These are phyloP conservation scores for Pipistrellus nathusii DNA, from an alignment of 2,797 vertebrate species.

Conservation along the genomic window DNA sequence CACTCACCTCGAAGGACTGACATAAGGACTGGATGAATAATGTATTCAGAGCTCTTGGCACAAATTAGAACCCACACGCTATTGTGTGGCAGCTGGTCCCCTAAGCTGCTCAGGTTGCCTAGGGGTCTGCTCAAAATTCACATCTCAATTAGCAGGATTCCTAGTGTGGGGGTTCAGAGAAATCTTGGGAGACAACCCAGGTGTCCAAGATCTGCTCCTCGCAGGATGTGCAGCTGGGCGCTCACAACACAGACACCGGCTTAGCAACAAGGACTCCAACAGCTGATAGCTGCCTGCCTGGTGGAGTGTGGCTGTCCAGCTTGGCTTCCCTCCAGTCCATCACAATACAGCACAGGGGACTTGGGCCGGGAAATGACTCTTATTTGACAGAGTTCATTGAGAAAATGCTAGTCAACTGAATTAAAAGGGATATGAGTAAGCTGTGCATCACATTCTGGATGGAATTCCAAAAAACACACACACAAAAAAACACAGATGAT, in stretches of 20 bases:
- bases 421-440: conserved; percentile 51
- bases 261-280: not conserved
- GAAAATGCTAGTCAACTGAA: not conserved
- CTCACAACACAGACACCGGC: accelerated
- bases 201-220: not conserved
- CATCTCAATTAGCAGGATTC: not conserved
- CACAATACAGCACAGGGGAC: not conserved
- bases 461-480: conserved; percentile 55
- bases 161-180: not conserved
- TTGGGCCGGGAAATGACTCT: conserved; percentile 14
- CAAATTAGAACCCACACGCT: not conserved
- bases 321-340: not conserved
- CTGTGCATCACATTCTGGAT: not conserved
- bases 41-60: accelerated
- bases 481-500: not conserved
- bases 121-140: not conserved
- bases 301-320: accelerated
- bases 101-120: not conserved
- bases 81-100: not conserved
- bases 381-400: not conserved
- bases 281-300: not conserved
- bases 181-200: not conserved
- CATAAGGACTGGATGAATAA: not conserved
- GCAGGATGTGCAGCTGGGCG: too few relatives aligned
- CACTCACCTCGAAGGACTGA: not conserved